Percentiles rank a stretch among this genome's conserved stretches.
Evolutionary conservation across 2,113 vertebrate genomes (phyloP).

Genomic region (Argyrosomus japonicus): DNA sequence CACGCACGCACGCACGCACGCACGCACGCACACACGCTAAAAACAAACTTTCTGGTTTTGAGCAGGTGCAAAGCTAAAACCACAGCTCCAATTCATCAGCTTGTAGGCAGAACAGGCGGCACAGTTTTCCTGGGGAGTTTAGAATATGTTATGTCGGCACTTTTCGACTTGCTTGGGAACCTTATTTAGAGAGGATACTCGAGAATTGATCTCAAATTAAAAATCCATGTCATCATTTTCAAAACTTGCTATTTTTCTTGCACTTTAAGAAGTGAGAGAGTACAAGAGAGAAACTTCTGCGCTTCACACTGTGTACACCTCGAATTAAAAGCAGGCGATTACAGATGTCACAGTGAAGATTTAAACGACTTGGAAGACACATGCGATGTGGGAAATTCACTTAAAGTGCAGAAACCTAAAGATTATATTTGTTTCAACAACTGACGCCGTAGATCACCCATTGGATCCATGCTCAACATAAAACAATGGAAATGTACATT

Average conservation of each 20-base stretch:
- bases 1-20: constrained; percentile 30
- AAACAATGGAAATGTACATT: constrained; percentile 10
- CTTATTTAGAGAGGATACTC: constrained; percentile 8
- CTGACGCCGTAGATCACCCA: too few species aligned
- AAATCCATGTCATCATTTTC: constrained; percentile 16
- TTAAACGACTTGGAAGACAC: background rate
- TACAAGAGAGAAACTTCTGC: background rate
- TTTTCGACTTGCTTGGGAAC: constrained; percentile 17
- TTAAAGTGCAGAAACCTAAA: background rate
- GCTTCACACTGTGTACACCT: background rate
- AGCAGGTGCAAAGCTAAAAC: constrained; percentile 62
- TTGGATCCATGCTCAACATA: background rate
- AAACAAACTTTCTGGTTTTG: background rate
- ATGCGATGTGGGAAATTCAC: background rate
- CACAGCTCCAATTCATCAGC: constrained; percentile 40
- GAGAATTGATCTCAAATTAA: constrained; percentile 32
- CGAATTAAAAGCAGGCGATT: background rate
- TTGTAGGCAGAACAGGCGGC: constrained; percentile 28
- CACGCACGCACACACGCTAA: constrained; percentile 3
- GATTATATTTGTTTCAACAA: background rate
- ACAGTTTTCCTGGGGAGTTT: constrained; percentile 27
- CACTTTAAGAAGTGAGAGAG: background rate
- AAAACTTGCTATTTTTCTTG: background rate
- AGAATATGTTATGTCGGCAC: constrained; percentile 16
- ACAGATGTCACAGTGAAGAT: background rate